Evolutionary conservation across 2,888 invertebrate genomes (phyloP), one percentile per base, ranked within the genome.

Genomic region (Suillia variegata): DNA sequence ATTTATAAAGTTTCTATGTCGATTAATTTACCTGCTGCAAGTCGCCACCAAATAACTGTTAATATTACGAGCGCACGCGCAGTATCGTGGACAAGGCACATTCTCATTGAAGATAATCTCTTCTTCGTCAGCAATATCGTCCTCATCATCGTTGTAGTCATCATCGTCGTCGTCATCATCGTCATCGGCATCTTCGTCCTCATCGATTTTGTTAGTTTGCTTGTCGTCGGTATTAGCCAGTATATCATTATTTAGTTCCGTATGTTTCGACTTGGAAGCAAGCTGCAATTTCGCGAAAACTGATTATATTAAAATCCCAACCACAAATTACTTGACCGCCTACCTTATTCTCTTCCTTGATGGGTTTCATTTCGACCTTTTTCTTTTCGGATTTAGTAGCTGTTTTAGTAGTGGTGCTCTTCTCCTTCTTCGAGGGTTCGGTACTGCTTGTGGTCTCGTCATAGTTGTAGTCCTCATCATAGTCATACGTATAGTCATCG

Each of bases 21-120:
- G 1, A 1, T 8, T n/a, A 13, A 64, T 56, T 26, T 55, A 81
- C 76, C 88, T 86, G 76, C 86, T 87, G 84, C 90, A 91, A 74
- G 87, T 88, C 65, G 85, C 88, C 75, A 86, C 86, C 72, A 85
- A 81, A 77, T 85, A 87, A 76, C 85, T 85, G 73, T 86, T 86
- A 63, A 85, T 67, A 65, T 82, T 86, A 72, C 85, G 84, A 68
- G 84, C 83, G 76, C 88, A 88, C 68, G 85, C 82, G 79, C 88
- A 88, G 75, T 87, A 86, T 71, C 87, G 84, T 54, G 88, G 88
- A 73, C 88, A 88, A 58, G 85, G 85, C 76, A 84, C 75, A 61
- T 80, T 72, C 58, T 81, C 76, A 64, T 71, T 79, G 58, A 74
- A 81, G 13, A 70, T 63, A n/a, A 80, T 71, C 54, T 81, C 75